A percentile compares a stretch with the other conserved stretches of the same genome.
phyloP scores from a whole-genome alignment of 1,140 invertebrate genomes.

The Cecropterus lyciades region DNA sequence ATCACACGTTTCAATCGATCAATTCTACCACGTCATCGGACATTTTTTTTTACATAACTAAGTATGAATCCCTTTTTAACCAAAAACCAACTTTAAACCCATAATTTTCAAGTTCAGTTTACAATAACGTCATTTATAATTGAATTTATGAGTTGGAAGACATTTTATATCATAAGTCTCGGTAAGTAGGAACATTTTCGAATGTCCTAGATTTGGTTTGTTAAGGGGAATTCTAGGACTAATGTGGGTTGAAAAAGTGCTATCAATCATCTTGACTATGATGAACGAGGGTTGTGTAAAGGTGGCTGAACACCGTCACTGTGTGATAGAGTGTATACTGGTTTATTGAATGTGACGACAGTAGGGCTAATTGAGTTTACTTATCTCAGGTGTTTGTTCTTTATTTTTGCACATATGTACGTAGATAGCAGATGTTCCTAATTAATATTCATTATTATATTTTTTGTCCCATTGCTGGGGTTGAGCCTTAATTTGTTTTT shows the following conservation, averaged over 20 bases:
- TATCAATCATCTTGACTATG: conserved; percentile 77
- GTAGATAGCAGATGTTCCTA: too few species aligned
- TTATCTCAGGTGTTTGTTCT: conserved; percentile 2
- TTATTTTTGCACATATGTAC: not conserved
- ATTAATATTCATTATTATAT: too few species aligned
- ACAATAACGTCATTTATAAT: conserved; percentile 16
- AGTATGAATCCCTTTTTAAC: conserved; percentile 1
- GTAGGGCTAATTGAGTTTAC: conserved; percentile 18
- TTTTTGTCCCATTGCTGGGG: too few species aligned
- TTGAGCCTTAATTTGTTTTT: too few species aligned
- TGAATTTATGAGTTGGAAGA: not conserved
- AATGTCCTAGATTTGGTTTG: conserved; percentile 26
- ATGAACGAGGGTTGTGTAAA: conserved; percentile 60
- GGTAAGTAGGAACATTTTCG: conserved; percentile 36
- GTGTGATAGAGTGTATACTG: conserved; percentile 47
- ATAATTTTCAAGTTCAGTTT: conserved; percentile 35
- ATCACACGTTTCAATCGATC: conserved; percentile 2
- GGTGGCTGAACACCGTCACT: conserved; percentile 48
- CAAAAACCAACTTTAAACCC: conserved; percentile 41
- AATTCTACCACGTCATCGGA: conserved; percentile 2
- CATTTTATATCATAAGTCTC: conserved; percentile 26
- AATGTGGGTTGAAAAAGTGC: conserved; percentile 65
- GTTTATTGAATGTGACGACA: too few species aligned
- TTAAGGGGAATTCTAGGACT: conserved; percentile 57
- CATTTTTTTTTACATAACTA: conserved; percentile 57